phyloP scores from a whole-genome alignment of 1,140 invertebrate genomes.

The Aphidius ervi region DNA sequence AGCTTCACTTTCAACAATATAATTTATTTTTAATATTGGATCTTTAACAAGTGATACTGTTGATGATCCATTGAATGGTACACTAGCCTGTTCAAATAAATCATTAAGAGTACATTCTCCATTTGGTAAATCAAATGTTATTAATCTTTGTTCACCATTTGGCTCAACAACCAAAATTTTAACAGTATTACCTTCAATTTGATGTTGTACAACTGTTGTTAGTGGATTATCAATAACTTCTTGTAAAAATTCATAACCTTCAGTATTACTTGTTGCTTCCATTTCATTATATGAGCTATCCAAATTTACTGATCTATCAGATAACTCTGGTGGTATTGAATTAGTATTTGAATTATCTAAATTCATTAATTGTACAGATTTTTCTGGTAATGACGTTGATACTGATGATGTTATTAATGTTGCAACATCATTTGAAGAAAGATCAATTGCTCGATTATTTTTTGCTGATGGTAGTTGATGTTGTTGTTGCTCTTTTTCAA shows the following conservation, averaged over 20 bases:
- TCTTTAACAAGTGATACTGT: slow-evolving; percentile 67
- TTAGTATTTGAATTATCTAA: too few relatives aligned
- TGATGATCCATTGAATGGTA: slow-evolving; percentile 48
- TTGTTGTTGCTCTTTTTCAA: too few relatives aligned
- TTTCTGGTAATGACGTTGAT: too few relatives aligned
- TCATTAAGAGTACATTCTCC: slow-evolving; percentile 76
- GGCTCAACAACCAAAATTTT: slow-evolving; percentile 71
- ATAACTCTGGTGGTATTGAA: too few relatives aligned
- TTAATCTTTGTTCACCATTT: slow-evolving; percentile 70
- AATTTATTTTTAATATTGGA: slow-evolving; percentile 67
- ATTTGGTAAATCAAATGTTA: slow-evolving; percentile 72
- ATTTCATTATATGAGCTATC: too few relatives aligned
- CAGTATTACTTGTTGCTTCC: too few relatives aligned
- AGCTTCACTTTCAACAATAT: slow-evolving; percentile 60
- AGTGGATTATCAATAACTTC: slow-evolving; percentile 42
- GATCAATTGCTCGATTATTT: too few relatives aligned
- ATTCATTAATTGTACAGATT: too few relatives aligned
- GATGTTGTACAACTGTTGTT: slow-evolving; percentile 43
- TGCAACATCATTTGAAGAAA: too few relatives aligned
- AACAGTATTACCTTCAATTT: slow-evolving; percentile 59
- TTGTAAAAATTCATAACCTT: slow-evolving; percentile 34
- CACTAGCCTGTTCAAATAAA: slow-evolving; percentile 66
- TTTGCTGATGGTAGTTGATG: too few relatives aligned
- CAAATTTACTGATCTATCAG: too few relatives aligned
- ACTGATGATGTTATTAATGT: too few relatives aligned